phyloP scores from a whole-genome alignment of 2,113 vertebrate species.

The Thunnus thynnus region DNA sequence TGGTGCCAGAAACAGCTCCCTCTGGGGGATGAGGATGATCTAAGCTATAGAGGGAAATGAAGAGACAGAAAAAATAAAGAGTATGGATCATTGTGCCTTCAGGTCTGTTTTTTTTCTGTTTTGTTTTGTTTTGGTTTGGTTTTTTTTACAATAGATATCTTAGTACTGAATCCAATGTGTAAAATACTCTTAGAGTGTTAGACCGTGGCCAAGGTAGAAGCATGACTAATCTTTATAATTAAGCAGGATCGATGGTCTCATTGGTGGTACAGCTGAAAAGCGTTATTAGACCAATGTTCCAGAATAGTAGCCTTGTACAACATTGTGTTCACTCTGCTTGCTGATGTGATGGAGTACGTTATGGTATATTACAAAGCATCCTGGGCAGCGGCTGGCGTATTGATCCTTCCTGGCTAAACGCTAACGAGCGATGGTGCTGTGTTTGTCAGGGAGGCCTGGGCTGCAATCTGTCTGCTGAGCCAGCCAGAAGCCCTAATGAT shows the following conservation, averaged over 20 bases:
- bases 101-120: slow-evolving; percentile 21
- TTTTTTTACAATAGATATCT: slow-evolving; percentile 26
- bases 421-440: slow-evolving; percentile 74
- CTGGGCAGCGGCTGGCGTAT: slow-evolving; percentile 66
- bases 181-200: slow-evolving; percentile 40
- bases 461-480: slow-evolving; percentile 83
- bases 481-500: slow-evolving; percentile 81
- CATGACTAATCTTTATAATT: slow-evolving; percentile 78
- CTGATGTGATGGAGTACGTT: slow-evolving; percentile 72
- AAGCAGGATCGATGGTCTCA: slow-evolving; percentile 67
- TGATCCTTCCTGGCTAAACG: slow-evolving; percentile 76
- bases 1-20: slow-evolving; percentile 50
- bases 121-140: too few species aligned
- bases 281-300: slow-evolving; percentile 71
- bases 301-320: slow-evolving; percentile 68
- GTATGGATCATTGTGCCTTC: slow-evolving; percentile 42
- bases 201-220: slow-evolving; percentile 43
- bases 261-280: slow-evolving; percentile 64
- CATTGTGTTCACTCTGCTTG: slow-evolving; percentile 62
- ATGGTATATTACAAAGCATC: slow-evolving; percentile 70
- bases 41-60: slow-evolving; percentile 53
- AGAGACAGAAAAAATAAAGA: slow-evolving; percentile 10
- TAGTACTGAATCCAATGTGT: slow-evolving; percentile 25
- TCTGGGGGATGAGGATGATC: slow-evolving; percentile 46
- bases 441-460: slow-evolving; percentile 77